Base-by-base conservation (phyloP, 2,888 invertebrate genomes). In the Drosophila suboccidentalis region DNA sequence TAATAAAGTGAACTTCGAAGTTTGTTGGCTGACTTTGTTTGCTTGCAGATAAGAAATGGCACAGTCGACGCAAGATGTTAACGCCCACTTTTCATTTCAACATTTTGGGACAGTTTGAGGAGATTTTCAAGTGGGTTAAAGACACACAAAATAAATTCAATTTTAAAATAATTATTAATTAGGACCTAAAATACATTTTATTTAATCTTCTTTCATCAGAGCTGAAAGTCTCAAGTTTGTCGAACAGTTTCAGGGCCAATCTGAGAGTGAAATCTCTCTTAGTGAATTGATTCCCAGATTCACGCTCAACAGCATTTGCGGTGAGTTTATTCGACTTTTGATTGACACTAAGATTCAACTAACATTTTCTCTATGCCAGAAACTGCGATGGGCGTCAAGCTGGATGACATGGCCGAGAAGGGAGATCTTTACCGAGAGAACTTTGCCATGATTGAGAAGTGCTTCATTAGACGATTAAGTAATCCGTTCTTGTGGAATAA, bases 71-170 rank as follows among this genome's bases (percentile, higher is more conserved):
- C 15, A 91, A 91, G 69, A 80, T 91, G 82, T 71, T 91, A 3
- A 91, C 92, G 1, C 89, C 90, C 0, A 90, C 91, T 0, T 91
- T 91, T 54, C 91, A 92, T 46, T 92, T 92, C 0, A 92, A 89
- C 62, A 91, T 92, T 50, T 73, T 91, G 34, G 66, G 62, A 6
- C 89, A 91, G 26, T 91, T 92, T 36, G 68, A 74, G 11, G 91
- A 92, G 50, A 83, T 91, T 15, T 91, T 91, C 66, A 91, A 89
- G 91, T 92, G 15, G 36, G 75, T 38, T 9, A 4, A 22, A 8
- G 13, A 13, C 5, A 3, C 9, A 1, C 4, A 34, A n/a, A 4
- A 13, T 3, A 10, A 34, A 9, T 13, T n/a, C n/a, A 2, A n/a
- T 15, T 26, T 26, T 5, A 26, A 26, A 22, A 4, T 22, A 22